Evolutionary conservation across 2,888 invertebrate genomes (phyloP).

Genomic region (Hirtodrosophila trivittata): DNA sequence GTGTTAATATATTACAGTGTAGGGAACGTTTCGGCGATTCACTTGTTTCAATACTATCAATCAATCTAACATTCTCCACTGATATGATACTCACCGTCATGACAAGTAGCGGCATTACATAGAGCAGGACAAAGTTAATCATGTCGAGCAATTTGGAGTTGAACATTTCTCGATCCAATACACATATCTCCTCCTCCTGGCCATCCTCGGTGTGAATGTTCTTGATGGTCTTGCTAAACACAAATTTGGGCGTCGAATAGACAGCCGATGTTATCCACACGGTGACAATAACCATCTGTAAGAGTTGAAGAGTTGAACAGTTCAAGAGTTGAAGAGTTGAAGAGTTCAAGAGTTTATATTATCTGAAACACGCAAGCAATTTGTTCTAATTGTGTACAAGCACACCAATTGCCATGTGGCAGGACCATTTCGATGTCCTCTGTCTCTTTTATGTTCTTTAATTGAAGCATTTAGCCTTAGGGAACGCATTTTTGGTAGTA

Average conservation of each 20-base stretch:
- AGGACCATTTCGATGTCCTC: slow-evolving; percentile 20
- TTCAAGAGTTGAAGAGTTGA: slow-evolving; percentile 50
- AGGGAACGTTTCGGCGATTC: no score
- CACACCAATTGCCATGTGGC: slow-evolving; percentile 53
- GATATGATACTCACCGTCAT: slow-evolving; percentile 90
- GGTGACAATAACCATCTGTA: slow-evolving; percentile 89
- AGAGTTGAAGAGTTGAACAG: slow-evolving; percentile 36
- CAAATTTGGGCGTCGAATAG: slow-evolving; percentile 93
- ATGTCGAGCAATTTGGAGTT: slow-evolving; percentile 91
- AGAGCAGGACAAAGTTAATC: slow-evolving; percentile 92
- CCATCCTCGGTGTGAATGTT: slow-evolving; percentile 84
- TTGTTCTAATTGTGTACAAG: slow-evolving; percentile 43
- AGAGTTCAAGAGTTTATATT: neutral
- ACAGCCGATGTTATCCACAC: slow-evolving; percentile 93
- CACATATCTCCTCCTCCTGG: slow-evolving; percentile 86
- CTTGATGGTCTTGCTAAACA: slow-evolving; percentile 91
- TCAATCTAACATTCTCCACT: no score
- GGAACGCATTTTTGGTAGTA: slow-evolving; percentile 48
- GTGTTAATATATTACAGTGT: neutral
- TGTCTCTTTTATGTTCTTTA: slow-evolving; percentile 34
- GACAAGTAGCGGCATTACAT: slow-evolving; percentile 91
- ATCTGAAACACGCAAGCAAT: slow-evolving; percentile 49
- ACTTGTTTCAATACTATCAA: no score
- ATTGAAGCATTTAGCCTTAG: slow-evolving; percentile 54
- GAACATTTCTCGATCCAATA: slow-evolving; percentile 90